Base-by-base conservation (phyloP, 2,888 invertebrate genomes). In the Megamerina dolium region DNA sequence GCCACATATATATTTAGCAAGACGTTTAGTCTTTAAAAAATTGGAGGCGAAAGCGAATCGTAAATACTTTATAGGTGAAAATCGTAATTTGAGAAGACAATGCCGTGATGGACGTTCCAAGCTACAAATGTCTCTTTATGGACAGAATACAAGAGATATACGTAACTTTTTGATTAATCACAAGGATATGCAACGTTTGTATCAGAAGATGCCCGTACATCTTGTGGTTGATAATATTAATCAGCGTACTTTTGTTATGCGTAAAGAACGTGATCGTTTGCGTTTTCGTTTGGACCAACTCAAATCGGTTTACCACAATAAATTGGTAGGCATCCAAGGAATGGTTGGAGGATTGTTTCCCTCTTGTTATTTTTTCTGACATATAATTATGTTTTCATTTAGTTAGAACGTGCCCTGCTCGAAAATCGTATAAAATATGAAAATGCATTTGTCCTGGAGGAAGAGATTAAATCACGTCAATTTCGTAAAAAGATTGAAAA, bases 211-310 rank as follows among this genome's bases (percentile, higher is more conserved):
- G 67, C 67, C 70, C 21, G 56, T 65, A 14, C 54, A 66, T 26
- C 23, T 61, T 45, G 64, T 71, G 9, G 59, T 59, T 14, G 69
- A 71, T 19, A 67, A 68, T 27, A 67, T 72, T 6, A 65, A 68
- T 54, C 68, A 70, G 44, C 60, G 64, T 3, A 66, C 70, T 5
- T 72, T 72, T 59, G 58, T 65, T 2, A 50, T 66, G 53, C 60
- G 69, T 8, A 72, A 70, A 45, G 69, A 70, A 42, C 56, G 60
- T 2, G 70, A 72, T 60, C 66, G 64, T 10, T 49, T 70, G 10
- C 50, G 48, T n/a, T 55, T 56, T 51, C 58, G 57, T 3, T 53
- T 66, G 20, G 50, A 57, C 16, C 57, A 61, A 21, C 43, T 66
- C 2, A 59, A 60, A 21, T 32, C 46, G 4, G 51, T 48, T 4